Percentiles rank a stretch among this genome's conserved stretches.
Conservation (phyloP, 2,113 vertebrate genomes). For the Neogale vison region DNA sequence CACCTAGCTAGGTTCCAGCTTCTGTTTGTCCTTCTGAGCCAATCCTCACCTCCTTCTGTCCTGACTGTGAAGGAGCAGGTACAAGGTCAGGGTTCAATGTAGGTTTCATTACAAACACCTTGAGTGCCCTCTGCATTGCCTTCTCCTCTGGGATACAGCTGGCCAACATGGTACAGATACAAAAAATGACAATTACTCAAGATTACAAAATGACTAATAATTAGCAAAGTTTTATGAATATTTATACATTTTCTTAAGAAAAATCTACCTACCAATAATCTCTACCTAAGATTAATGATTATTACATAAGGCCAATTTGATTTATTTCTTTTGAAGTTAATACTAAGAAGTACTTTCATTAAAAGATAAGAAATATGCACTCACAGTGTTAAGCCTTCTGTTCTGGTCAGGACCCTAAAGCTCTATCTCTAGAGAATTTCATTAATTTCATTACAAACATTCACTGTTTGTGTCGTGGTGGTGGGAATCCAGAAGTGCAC, state of each 20-base stretch:
- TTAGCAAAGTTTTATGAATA: neutral
- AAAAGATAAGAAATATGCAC: neutral
- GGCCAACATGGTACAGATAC: neutral
- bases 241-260: neutral
- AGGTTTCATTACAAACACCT: neutral
- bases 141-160: neutral
- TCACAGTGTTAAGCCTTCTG: neutral
- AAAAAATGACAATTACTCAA: neutral
- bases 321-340: slow-evolving; percentile 23
- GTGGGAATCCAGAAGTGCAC: neutral
- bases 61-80: neutral
- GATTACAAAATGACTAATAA: neutral
- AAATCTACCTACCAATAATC: neutral
- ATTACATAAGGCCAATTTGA: neutral
- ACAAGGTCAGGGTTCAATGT: neutral
- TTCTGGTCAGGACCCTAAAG: neutral
- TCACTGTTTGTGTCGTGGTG: neutral
- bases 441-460: neutral
- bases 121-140: neutral
- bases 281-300: neutral
- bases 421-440: neutral
- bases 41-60: neutral
- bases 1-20: no score
- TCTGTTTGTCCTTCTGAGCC: neutral
- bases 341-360: neutral